A percentile compares a stretch with the other conserved stretches of the same genome.
Evolutionary conservation across 1,140 invertebrate species (phyloP).

Genomic region (Pseudobourletiella spinata): DNA sequence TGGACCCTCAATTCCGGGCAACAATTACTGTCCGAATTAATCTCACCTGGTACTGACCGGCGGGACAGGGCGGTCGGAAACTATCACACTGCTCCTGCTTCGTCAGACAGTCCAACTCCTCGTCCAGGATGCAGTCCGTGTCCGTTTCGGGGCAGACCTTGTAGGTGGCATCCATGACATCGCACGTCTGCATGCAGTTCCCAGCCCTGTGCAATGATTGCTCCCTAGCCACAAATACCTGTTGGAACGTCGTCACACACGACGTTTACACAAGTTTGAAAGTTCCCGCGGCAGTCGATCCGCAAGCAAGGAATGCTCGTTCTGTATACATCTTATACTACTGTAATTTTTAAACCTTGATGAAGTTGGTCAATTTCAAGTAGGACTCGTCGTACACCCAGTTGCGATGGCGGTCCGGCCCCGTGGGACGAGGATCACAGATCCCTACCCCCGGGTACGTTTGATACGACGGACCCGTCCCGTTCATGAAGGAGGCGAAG

Average conservation of each 20-base stretch:
- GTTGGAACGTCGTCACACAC: too few species aligned
- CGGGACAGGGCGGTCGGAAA: constrained; percentile 13
- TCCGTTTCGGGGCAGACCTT: not conserved
- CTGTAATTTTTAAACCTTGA: constrained; percentile 10
- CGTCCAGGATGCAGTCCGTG: constrained; percentile 8
- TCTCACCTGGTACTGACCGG: constrained; percentile 13
- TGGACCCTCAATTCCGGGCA: too few species aligned
- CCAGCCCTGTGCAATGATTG: constrained; percentile 15
- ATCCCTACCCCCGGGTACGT: constrained; percentile 6
- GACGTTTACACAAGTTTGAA: not conserved
- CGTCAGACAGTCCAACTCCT: constrained; percentile 10
- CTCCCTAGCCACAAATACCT: constrained; percentile 13
- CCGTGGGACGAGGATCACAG: constrained; percentile 1
- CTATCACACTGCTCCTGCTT: not conserved
- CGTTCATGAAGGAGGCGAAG: not conserved
- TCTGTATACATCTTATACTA: not conserved
- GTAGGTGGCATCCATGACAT: constrained; percentile 15
- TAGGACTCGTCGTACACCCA: constrained; percentile 1
- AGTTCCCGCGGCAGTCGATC: not conserved
- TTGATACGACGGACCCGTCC: constrained; percentile 1
- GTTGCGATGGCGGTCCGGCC: not conserved
- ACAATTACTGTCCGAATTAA: too few species aligned
- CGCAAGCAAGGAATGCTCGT: not conserved
- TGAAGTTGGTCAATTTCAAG: constrained; percentile 17
- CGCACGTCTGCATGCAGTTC: constrained; percentile 19